Percentiles rank a stretch among this genome's conserved stretches.
phyloP scores from a whole-genome alignment of 2,113 vertebrate species.

The Cochlearius cochlearius region DNA sequence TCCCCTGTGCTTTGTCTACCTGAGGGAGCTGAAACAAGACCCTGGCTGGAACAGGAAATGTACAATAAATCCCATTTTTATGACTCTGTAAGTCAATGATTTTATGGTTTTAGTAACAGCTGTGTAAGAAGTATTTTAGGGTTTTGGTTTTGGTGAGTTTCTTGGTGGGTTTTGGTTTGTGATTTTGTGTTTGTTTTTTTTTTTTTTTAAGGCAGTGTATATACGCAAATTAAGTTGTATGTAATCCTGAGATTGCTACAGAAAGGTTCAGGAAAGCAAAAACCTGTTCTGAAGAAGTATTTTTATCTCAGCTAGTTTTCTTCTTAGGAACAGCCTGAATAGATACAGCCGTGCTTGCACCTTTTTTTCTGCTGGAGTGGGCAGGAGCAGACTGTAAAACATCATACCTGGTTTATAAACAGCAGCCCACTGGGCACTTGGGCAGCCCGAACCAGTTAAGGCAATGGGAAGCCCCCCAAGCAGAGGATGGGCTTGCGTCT shows the following conservation, averaged over 20 bases:
- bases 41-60: slow-evolving; percentile 54
- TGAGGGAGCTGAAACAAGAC: slow-evolving; percentile 35
- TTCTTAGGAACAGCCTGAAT: not conserved
- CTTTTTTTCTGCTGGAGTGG: not conserved
- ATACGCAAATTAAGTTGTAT: slow-evolving; percentile 18
- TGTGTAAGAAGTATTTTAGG: not conserved
- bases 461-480: not conserved
- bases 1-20: slow-evolving; percentile 51
- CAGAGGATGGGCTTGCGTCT: rapidly evolving
- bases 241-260: not conserved
- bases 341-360: not conserved
- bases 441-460: not conserved
- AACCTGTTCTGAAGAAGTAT: not conserved
- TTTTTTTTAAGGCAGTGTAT: not conserved
- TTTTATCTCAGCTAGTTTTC: not conserved
- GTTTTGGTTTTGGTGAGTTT: not conserved
- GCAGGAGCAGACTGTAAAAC: not conserved
- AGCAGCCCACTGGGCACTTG: not conserved
- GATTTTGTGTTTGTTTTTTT: not conserved
- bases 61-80: slow-evolving; percentile 70
- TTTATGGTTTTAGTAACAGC: slow-evolving; percentile 57
- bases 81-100: slow-evolving; percentile 47
- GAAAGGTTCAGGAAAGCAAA: not conserved
- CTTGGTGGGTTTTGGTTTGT: not conserved
- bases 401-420: not conserved